Evolutionary conservation across 64 coral and sea anemone species (phyloP), one percentile per base, ranked within the genome.

Genomic region (Pocillopora verrucosa): DNA sequence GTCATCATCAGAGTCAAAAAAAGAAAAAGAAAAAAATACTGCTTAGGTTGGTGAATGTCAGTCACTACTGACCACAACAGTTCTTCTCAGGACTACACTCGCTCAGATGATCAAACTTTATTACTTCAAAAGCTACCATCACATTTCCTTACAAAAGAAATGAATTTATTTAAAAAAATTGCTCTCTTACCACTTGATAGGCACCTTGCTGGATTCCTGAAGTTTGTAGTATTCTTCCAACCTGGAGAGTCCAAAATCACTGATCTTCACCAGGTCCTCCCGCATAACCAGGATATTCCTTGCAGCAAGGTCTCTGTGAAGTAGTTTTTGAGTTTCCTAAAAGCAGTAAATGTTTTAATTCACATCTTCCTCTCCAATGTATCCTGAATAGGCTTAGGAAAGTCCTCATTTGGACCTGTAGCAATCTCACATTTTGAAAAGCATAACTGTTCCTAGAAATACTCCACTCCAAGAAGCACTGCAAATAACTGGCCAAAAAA

Each of bases 201-300:
- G 93, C 36, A 90, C 62, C 82, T 91, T 90, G 13, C 63, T 69
- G 58, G 25, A 36, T 35, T 62, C n/a, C 2, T 70, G 67, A 24
- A 77, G 57, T 76, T 80, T 90, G 76, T 94, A 94, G 34, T 94
- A 94, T 2, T 94, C 83, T 34, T 89, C 74, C 16, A 91, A n/a
- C 19, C 89, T 34, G 24, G 93, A 90, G 35, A 94, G 68, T 58
- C 93, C 93, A 87, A 94, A 94, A 78, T 94, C 93, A 36, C 93
- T 94, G 68, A 94, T 94, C 62, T 94, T 94, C 1, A 94, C 89
- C 25, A 80, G 76, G 58, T 87, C 67, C 37, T 94, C 93, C 51
- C 74, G 72, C 30, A 86, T 89, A 2, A 94, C 93, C 7, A 94
- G 77, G 37, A 94, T 94, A 58, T 94, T 94, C 56, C 93, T 84